Base-by-base conservation (phyloP, 2,113 vertebrate genomes). In the Tympanuchus pallidicinctus region DNA sequence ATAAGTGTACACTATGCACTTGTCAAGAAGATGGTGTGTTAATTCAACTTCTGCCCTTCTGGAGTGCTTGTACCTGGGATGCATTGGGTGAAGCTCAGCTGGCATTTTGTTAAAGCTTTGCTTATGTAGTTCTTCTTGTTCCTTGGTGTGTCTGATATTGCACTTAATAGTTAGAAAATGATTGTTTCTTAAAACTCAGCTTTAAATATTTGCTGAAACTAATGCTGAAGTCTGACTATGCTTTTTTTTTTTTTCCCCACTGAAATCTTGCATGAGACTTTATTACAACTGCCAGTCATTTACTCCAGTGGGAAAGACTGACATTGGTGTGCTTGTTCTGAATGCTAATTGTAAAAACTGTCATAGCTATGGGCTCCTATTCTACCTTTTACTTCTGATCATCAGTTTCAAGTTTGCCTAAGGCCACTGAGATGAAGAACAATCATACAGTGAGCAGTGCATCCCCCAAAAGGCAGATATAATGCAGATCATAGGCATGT, bases 321-420 rank as follows among this genome's bases (percentile, higher is more conserved):
- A 11, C 70, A 88, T 89, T 43, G 76, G 25, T 82, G 34, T 27
- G 30, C 60, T 60, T 65, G 8, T 69, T 96, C 76, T 81, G 52
- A 92, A 88, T 89, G 65, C 61, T 76, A 67, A 88, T 77, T 79
- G 8, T 1, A 24, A 40, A 54, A 80, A 25, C 60, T 91, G 8
- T 79, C 86, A 32, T 20, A 91, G 19, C 64, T 85, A n/a, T 34
- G 47, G 66, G 32, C 30, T 89, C 22, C 34, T 85, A 16, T 54
- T 94, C 88, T 72, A n/a, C 77, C n/a, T 80, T 64, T 67, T 86
- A 38, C 66, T 13, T 91, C 69, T 65, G 48, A 88, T 76, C 52
- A 69, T 92, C 80, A 54, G 47, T 94, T 94, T 86, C 69, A 87
- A 77, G 75, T 70, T 40, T 89, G 77, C 89, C 91, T 19, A 70